Conservation (phyloP, 2,113 vertebrate genomes). For the Ceuthmochares aereus region DNA sequence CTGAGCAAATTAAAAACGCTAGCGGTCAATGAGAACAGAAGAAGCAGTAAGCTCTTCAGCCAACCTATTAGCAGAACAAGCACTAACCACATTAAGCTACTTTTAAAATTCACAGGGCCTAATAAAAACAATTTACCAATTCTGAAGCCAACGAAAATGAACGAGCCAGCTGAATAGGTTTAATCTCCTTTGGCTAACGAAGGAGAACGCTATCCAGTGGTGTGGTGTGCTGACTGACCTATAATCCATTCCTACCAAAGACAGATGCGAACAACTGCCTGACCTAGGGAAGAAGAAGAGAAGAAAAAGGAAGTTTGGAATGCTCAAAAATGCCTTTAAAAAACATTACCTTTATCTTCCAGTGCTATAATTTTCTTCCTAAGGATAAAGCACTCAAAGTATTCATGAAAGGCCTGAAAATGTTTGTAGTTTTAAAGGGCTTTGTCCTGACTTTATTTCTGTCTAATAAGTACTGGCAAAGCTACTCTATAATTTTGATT, state of each 20-base stretch:
- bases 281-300: not conserved
- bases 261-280: not conserved
- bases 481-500: slow-evolving; percentile 20
- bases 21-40: not conserved
- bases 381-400: not conserved
- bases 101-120: not conserved
- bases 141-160: not conserved
- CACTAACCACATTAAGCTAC: not conserved
- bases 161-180: not conserved
- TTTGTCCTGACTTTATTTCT: slow-evolving; percentile 24
- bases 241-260: not conserved
- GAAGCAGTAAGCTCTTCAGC: not conserved
- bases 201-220: accelerated
- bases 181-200: not conserved
- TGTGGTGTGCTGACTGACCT: not conserved
- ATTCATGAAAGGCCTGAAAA: not conserved
- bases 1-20: not conserved
- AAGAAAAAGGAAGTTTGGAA: not conserved
- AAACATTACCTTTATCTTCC: not conserved
- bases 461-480: slow-evolving; percentile 31
- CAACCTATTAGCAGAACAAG: not conserved
- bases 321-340: not conserved
- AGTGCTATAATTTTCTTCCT: not conserved
- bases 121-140: not conserved
- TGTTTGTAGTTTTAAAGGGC: not conserved